Evolutionary conservation across 2,797 vertebrate species (phyloP), one percentile per base, ranked within the genome.

Genomic region (Acipenser transmontanus): DNA sequence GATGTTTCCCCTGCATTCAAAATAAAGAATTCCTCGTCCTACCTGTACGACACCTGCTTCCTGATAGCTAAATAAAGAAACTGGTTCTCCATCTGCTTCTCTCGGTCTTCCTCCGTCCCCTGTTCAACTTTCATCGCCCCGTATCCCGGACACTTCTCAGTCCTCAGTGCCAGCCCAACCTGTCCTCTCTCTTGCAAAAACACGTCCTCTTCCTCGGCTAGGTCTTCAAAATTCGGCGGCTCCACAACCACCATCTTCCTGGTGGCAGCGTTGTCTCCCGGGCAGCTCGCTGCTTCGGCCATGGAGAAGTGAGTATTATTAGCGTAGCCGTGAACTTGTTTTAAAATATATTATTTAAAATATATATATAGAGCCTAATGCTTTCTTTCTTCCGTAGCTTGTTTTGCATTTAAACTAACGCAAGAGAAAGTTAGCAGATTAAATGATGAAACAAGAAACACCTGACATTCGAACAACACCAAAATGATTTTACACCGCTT

Each of bases 1-100:
- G n/a, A 34, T 34, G 34, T 34, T 34, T 34, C 34, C 34, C 34
- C 34, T 34, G 34, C 3, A 34, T 34, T 34, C 1, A 34, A 34
- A 34, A 34, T 34, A 34, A 1, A 34, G 2, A 34, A 34, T 4
- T 3, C 34, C 34, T 3, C 34, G 34, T 34, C 86, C 81, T 86
- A 93, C 92, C 91, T 91, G 87, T 93, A 93, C 4, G 91, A 93
- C 71, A 93, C 88, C 81, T 93, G 92, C 72, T 93, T 93, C 66
- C 76, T 84, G 74, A 93, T 87, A 72, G 88, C 79, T 67, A 91
- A 79, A 64, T 88, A 89, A 49, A 85, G 72, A 71, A 93, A 89
- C 61, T 82, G 83, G 70, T 86, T 72, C 50, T 78, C 73, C 47
- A 77, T 59, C 60, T 69, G 69, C 12, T 48, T 66, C 20, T 52